Conservation (phyloP, 1,140 invertebrate species). For the Chionoecetes opilio region DNA sequence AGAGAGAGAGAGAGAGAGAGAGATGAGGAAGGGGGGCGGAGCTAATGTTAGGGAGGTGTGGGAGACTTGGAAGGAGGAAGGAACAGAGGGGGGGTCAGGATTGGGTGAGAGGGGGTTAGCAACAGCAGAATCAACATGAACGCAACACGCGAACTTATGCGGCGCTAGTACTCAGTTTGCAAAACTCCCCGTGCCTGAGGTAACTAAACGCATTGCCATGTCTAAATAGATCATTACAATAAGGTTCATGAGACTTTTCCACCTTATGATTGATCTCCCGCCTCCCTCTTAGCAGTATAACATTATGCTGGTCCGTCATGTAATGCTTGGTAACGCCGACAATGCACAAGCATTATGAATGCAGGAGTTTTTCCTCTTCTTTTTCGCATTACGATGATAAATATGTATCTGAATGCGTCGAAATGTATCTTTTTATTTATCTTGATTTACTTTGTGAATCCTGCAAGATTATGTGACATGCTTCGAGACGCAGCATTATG, state of each 20-base stretch:
- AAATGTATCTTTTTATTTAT: too few relatives aligned
- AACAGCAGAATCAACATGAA: constrained; percentile 48
- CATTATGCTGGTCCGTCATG: background rate
- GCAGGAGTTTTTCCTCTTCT: too few relatives aligned
- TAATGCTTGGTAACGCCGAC: background rate
- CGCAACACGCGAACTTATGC: constrained; percentile 45
- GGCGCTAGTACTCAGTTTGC: constrained; percentile 40
- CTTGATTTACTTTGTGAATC: background rate
- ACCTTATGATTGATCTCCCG: too few relatives aligned
- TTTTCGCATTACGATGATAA: too few relatives aligned
- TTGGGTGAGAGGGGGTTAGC: constrained; percentile 28
- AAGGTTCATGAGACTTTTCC: background rate
- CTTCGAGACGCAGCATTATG: background rate
- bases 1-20: too few relatives aligned
- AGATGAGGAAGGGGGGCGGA: background rate
- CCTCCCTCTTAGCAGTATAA: background rate
- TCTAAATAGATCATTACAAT: constrained; percentile 36
- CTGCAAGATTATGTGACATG: background rate
- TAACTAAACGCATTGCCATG: background rate
- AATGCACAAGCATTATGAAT: too few relatives aligned
- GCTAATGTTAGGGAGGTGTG: constrained; percentile 49
- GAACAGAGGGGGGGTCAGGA: background rate
- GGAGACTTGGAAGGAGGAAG: constrained; percentile 1
- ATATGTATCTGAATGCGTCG: too few relatives aligned
- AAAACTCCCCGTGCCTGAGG: constrained; percentile 62